Evolutionary conservation across 2,113 vertebrate species (phyloP), one percentile per base, ranked within the genome.

Genomic region (Saccopteryx leptura): DNA sequence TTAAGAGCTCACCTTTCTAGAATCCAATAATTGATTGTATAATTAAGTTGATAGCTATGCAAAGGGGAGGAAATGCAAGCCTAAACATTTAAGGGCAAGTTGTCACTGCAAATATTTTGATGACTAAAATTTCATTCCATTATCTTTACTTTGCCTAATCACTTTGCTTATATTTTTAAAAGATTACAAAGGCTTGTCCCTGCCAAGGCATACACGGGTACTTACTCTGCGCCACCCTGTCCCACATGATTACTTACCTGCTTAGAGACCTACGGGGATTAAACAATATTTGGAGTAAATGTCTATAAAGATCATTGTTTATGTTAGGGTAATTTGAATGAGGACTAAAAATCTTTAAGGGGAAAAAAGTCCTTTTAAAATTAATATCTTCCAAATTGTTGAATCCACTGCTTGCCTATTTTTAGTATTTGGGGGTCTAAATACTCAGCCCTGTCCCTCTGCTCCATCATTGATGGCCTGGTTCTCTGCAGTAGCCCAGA

Each of bases 231-330:
- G 88, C 78, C 66, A 95, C 56, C 52, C 83, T 23, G 80, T 93
- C 33, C 65, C 8, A 61, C 50, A 26, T 66, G 91, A 74, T 94
- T 91, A 95, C 54, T 74, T 88, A 91, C 61, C 69, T 33, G 4
- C 75, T 81, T 52, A 90, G 82, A 82, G 28, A 83, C 65, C 28
- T 84, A 48, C 69, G 54, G 71, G 56, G 10, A 71, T 88, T 87
- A 96, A 95, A 94, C 80, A 92, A 88, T 94, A 88, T 91, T 94
- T 91, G 24, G 66, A 95, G 39, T 76, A 68, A 95, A 68, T 93
- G 56, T 66, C 96, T 94, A 85, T 84, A 95, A 90, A 94, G 15
- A 85, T 92, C 56, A 71, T 61, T 96, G 75, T 83, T 90, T 21
- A 17, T 79, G n/a, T 74, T 71, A 33, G 56, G 68, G 31, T 56